These are phyloP conservation scores for Styela plicata DNA, from an alignment of 23 tunicate genomes.

Conservation along the genomic window DNA sequence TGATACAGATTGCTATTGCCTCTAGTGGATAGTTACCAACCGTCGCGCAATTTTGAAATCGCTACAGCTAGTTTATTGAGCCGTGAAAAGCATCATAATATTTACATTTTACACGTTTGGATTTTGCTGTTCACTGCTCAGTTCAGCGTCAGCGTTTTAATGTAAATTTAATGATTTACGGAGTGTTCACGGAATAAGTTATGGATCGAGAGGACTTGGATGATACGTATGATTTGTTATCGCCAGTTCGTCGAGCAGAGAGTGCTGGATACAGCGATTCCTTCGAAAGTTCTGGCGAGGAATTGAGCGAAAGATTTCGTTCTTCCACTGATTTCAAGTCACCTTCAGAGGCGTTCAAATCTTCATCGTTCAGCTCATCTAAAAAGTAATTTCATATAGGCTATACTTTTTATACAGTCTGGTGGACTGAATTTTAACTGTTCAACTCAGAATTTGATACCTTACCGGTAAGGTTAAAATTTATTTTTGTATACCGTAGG, in stretches of 20 bases:
- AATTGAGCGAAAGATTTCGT: neutral
- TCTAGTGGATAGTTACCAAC: too few relatives aligned
- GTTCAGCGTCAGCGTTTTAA: too few relatives aligned
- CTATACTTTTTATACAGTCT: too few relatives aligned
- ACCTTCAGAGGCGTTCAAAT: neutral
- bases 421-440: too few relatives aligned
- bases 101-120: neutral
- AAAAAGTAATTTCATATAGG: too few relatives aligned
- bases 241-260: neutral
- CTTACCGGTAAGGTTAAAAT: too few relatives aligned
- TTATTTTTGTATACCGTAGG: too few relatives aligned
- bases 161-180: neutral
- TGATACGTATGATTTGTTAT: slow-evolving; percentile 2
- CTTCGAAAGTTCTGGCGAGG: neutral
- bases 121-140: too few relatives aligned
- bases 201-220: neutral
- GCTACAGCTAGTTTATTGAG: neutral
- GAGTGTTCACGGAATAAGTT: neutral
- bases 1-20: too few relatives aligned
- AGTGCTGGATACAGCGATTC: slow-evolving; percentile 7
- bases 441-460: too few relatives aligned
- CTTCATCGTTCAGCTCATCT: too few relatives aligned
- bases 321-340: slow-evolving; percentile 4
- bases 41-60: neutral
- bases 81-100: neutral